Percentiles rank a stretch among this genome's conserved stretches.
Conservation (phyloP, 2,797 vertebrate species). For the Meriones psammophilus region DNA sequence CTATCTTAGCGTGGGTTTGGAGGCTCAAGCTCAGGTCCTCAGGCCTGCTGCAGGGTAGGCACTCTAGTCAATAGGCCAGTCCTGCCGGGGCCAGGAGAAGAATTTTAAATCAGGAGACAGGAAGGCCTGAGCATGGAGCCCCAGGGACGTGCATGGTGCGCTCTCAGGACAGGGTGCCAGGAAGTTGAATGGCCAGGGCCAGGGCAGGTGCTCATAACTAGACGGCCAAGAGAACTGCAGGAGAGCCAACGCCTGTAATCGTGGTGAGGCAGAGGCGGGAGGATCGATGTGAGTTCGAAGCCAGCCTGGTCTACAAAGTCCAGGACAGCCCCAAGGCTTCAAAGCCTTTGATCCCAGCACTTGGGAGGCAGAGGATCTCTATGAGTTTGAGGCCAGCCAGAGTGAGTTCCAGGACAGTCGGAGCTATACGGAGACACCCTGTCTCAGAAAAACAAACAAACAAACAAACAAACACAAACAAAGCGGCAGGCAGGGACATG, state of each 20-base stretch:
- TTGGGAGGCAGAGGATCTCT: no score
- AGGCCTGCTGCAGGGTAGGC: neutral
- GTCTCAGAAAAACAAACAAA: no score
- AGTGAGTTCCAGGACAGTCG: no score
- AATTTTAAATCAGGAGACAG: neutral
- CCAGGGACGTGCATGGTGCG: neutral
- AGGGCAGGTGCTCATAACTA: neutral
- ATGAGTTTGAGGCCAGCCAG: no score
- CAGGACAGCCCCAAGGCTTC: no score
- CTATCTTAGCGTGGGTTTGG: neutral
- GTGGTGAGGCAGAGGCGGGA: no score
- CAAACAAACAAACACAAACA: no score
- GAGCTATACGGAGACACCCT: no score
- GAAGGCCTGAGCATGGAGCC: neutral
- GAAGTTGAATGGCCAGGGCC: neutral
- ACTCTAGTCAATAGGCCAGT: neutral
- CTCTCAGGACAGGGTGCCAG: accelerated
- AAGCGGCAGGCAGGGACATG: neutral
- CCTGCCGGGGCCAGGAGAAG: neutral
- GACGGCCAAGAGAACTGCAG: neutral
- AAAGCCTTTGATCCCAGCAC: no score
- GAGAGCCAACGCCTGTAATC: no score
- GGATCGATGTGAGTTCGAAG: no score
- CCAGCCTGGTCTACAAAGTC: no score
- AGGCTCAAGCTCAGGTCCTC: neutral